These are phyloP conservation scores for Wiebesia pumilae DNA, from an alignment of 1,140 invertebrate species.

Conservation along the genomic window DNA sequence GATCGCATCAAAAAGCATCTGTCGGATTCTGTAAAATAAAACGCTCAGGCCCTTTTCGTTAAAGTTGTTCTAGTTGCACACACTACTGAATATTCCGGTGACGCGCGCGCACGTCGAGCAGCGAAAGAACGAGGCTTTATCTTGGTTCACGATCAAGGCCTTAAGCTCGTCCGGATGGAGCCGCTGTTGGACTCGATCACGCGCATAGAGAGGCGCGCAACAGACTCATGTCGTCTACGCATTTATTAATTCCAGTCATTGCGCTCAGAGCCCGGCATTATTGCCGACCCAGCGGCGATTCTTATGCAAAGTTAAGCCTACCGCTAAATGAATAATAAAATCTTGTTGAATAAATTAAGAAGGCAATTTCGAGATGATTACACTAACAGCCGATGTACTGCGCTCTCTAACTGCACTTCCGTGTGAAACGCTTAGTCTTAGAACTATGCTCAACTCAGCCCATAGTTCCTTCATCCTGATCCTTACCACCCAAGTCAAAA, in stretches of 20 bases:
- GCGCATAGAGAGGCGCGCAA: background rate
- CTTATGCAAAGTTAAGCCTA: background rate
- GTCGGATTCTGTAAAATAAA: background rate
- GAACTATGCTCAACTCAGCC: too few species aligned
- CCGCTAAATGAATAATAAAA: slow-evolving; percentile 51
- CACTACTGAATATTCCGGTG: background rate
- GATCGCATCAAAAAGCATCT: too few species aligned
- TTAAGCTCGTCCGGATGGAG: background rate
- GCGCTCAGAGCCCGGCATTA: background rate
- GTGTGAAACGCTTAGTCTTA: background rate
- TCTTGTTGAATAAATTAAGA: slow-evolving; percentile 51
- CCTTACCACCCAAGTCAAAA: too few species aligned
- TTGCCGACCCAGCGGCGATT: background rate
- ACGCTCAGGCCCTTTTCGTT: background rate
- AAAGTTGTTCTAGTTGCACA: background rate
- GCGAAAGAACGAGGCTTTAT: background rate
- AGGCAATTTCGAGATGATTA: slow-evolving; percentile 44
- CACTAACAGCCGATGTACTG: background rate
- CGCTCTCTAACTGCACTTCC: background rate
- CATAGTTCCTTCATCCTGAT: too few species aligned
- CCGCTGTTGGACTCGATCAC: too few species aligned
- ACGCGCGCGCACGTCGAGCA: too few species aligned
- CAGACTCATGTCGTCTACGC: background rate
- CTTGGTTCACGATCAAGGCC: background rate
- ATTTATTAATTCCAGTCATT: slow-evolving; percentile 29